Base-by-base conservation (phyloP, 2,113 vertebrate species). In the Cavia porcellus region DNA sequence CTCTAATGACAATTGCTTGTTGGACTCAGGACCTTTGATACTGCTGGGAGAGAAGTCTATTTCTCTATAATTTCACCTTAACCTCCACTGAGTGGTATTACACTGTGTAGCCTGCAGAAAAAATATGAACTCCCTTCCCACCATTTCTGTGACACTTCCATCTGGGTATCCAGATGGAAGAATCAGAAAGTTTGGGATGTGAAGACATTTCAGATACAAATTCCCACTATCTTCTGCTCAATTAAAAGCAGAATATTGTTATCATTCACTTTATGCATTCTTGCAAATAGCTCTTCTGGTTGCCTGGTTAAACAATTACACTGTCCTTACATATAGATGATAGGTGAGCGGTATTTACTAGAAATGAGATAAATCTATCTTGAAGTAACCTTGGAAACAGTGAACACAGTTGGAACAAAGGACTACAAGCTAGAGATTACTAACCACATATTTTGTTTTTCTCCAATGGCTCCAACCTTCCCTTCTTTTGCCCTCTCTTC, bases 331-430 rank as follows among this genome's bases (percentile, higher is more conserved):
- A 59, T 42, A 42, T 7, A 89, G 61, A 90, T 57, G 35, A 90
- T 61, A 88, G 84, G 32, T 92, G 89, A 96, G 61, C 62, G 93
- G 38, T 81, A 88, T 13, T 30, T n/a, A 84, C 32, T 75, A 77
- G 68, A 90, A 93, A 86, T 19, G 61, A 97, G 75, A 82, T 62
- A 90, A 94, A 91, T 94, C 84, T 91, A 89, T 94, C 87, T 74
- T 86, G 68, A 92, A 68, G 86, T 95, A 88, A 95, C 93, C 86
- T 96, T 97, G 25, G 86, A 96, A 96, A 97, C 95, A 93, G 81
- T 89, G 62, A 74, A 89, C 50, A 32, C 59, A 83, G 74, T 79
- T 92, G 89, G 75, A 97, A 96, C 47, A 91, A 28, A 90, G 59
- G 62, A 85, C 61, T 81, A 35, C 83, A 92, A 94, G 68, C 93